phyloP scores from a whole-genome alignment of 1,140 invertebrate genomes.

The Drosophila pectinifera region DNA sequence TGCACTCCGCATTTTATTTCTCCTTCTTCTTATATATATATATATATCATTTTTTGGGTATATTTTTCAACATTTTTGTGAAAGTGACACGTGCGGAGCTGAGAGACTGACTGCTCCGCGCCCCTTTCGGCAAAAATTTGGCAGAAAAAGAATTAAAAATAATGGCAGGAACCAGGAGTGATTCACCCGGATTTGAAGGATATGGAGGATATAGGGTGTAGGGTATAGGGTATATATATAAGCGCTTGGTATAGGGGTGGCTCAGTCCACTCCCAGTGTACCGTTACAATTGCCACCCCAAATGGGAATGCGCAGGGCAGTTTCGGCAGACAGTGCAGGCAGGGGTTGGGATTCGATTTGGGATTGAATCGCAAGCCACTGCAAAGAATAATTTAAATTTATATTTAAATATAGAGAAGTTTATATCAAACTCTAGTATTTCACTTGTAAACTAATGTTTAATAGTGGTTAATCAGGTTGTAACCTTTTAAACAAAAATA shows the following conservation, averaged over 20 bases:
- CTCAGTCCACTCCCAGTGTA: slow-evolving; percentile 5
- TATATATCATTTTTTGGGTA: neutral
- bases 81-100: slow-evolving; percentile 70
- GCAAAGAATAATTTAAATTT: neutral
- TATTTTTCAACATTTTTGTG: slow-evolving; percentile 50
- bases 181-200: slow-evolving; percentile 37
- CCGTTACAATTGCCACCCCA: slow-evolving; percentile 50
- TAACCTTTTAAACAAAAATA: neutral
- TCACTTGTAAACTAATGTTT: too few species aligned
- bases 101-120: neutral
- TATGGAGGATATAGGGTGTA: slow-evolving; percentile 20
- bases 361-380: slow-evolving; percentile 11
- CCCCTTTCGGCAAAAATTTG: slow-evolving; percentile 46
- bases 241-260: slow-evolving; percentile 22
- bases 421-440: neutral
- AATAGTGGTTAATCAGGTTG: too few species aligned
- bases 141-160: slow-evolving; percentile 24
- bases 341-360: slow-evolving; percentile 16
- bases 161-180: slow-evolving; percentile 32
- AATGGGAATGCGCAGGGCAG: slow-evolving; percentile 40
- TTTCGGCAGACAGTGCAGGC: slow-evolving; percentile 13
- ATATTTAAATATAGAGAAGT: neutral
- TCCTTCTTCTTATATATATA: neutral
- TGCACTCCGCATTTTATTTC: slow-evolving; percentile 29
- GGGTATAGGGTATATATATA: slow-evolving; percentile 4